Evolutionary conservation across 2,113 vertebrate species (phyloP), one percentile per base, ranked within the genome.

Genomic region (Hypomesus transpacificus): DNA sequence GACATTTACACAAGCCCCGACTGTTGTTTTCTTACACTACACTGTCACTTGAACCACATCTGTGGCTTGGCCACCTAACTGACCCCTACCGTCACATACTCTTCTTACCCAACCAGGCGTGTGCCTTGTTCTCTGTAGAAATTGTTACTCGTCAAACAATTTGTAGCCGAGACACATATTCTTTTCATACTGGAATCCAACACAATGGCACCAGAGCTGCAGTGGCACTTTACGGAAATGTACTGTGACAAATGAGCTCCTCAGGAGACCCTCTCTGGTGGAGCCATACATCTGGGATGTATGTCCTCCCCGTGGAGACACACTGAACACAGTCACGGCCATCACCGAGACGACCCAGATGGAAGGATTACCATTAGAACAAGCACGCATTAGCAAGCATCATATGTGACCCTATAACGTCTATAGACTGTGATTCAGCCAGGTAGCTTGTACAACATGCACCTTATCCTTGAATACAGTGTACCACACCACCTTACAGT

Each of bases 1-100:
- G 80, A 85, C 86, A 82, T 92, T 91, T 87, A 83, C 89, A 86
- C 82, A 90, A 85, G 89, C 83, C 83, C 85, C 74, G 81, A 87
- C 51, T 88, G 86, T 90, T 92, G 85, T 90, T 91, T 91, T 88
- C 89, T 92, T 84, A 87, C 90, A 89, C 83, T 66, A 81, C 31
- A 80, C 74, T 87, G 89, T 81, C 87, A 92, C 90, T 87, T 92
- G 87, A 89, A 91, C 84, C 83, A 86, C 89, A 91, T 87, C 87
- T 88, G 87, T 82, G 89, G 85, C 71, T 82, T 76, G 71, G 65
- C 59, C 78, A 87, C 71, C 76, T 79, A 85, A 84, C 85, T 84
- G 74, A 52, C 59, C 68, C 73, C 70, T 62, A 39, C 60, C 60
- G 13, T 13, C 60, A 22, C 59, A 21, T 17, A 22, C 24, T 53